Conservation (phyloP, 2,797 vertebrate species). For the Sparidentex hasta region DNA sequence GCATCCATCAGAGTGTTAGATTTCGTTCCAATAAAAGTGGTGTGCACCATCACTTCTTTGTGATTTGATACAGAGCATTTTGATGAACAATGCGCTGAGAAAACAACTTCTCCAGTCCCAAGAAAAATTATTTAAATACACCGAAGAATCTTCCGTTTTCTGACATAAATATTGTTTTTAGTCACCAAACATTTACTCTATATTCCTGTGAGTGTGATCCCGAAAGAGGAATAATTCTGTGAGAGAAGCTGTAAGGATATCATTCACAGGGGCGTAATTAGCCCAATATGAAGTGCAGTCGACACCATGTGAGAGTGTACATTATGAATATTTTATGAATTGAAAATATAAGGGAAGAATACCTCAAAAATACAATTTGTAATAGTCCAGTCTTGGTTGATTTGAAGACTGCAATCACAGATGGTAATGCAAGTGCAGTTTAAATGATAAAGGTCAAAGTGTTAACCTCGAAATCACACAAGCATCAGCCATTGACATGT, state of each 20-base stretch:
- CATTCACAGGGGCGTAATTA: neutral
- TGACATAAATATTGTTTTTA: neutral
- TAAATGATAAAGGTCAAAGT: neutral
- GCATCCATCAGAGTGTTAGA: constrained; percentile 70
- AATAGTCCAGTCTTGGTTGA: neutral
- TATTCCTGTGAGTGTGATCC: neutral
- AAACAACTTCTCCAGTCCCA: constrained; percentile 1
- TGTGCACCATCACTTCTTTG: constrained; percentile 46
- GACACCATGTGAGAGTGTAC: neutral
- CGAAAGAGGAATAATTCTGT: neutral
- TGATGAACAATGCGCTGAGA: constrained; percentile 42
- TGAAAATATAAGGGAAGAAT: neutral
- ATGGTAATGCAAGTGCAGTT: neutral
- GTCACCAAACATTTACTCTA: neutral
- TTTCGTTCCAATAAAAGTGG: constrained; percentile 65
- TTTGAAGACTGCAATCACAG: neutral
- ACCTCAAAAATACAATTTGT: neutral
- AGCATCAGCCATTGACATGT: neutral
- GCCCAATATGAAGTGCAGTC: neutral
- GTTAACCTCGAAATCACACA: neutral
- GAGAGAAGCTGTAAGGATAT: neutral
- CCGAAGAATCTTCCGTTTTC: neutral
- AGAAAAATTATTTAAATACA: constrained; percentile 4
- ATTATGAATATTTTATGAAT: neutral
- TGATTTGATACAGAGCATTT: constrained; percentile 49